These are phyloP conservation scores for Cheiracanthium punctorium DNA, from an alignment of 2,888 invertebrate genomes.

Conservation along the genomic window DNA sequence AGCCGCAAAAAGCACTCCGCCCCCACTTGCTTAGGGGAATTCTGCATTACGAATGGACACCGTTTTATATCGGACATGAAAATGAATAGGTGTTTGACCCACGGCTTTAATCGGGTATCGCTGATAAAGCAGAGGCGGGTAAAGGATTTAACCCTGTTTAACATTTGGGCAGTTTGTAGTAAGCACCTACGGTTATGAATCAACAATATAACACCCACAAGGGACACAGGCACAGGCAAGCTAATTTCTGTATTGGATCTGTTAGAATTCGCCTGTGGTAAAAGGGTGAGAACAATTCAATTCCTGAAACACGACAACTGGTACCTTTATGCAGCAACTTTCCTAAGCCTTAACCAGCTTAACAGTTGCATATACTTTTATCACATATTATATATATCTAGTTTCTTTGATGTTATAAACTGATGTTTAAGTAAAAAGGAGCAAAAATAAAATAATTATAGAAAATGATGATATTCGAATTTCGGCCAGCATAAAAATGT, in stretches of 20 bases:
- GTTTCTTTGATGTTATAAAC: too few species aligned
- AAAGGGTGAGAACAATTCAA: neutral
- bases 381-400: too few species aligned
- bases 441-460: too few species aligned
- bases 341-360: too few species aligned
- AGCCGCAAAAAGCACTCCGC: neutral
- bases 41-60: conserved; percentile 59
- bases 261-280: neutral
- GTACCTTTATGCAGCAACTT: too few species aligned
- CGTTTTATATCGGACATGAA: conserved; percentile 27
- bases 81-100: conserved; percentile 68
- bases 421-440: too few species aligned
- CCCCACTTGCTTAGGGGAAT: conserved; percentile 8
- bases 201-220: neutral
- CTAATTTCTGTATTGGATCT: neutral
- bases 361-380: too few species aligned
- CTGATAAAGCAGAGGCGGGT: conserved; percentile 33
- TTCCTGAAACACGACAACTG: neutral
- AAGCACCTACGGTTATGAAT: conserved; percentile 56
- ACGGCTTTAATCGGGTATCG: conserved; percentile 37
- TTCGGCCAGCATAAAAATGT: too few species aligned
- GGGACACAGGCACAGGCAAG: neutral
- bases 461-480: too few species aligned
- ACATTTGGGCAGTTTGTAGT: conserved; percentile 38
- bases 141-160: conserved; percentile 57